Conservation (phyloP, 2,113 vertebrate species). For the Paralichthys olivaceus region DNA sequence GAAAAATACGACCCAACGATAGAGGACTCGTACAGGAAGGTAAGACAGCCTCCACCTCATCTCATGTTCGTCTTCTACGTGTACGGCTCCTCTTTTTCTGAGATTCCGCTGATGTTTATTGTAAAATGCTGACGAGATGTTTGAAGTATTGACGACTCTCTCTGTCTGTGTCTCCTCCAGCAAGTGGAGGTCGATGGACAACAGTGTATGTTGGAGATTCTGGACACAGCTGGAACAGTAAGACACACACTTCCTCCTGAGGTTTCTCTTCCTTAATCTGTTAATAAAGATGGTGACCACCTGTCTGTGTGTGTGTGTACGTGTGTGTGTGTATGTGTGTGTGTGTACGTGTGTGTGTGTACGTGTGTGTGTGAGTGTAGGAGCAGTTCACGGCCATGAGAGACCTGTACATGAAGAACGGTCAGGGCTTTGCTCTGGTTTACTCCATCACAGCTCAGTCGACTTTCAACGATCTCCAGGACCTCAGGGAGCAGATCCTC, state of each 20-base stretch:
- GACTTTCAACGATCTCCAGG: conserved; percentile 79
- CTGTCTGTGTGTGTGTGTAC: not conserved
- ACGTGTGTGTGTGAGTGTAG: conserved; percentile 32
- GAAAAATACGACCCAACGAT: conserved; percentile 81
- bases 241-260: conserved; percentile 25
- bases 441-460: conserved; percentile 80
- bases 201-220: conserved; percentile 78
- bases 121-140: not conserved
- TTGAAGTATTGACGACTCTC: not conserved
- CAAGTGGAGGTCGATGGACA: conserved; percentile 80
- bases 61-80: no score
- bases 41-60: conserved; percentile 27
- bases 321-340: conserved; percentile 5
- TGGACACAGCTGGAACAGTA: conserved; percentile 77
- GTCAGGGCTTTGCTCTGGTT: conserved; percentile 79
- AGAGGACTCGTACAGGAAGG: conserved; percentile 82
- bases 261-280: no score
- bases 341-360: conserved; percentile 8
- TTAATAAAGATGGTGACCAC: no score
- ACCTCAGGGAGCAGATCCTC: conserved; percentile 77
- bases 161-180: conserved; percentile 36
- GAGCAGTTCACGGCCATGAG: conserved; percentile 81
- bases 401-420: conserved; percentile 81
- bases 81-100: no score
- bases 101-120: not conserved